These are phyloP conservation scores for Doris montereyensis DNA, from an alignment of 2,888 invertebrate species.

Conservation along the genomic window DNA sequence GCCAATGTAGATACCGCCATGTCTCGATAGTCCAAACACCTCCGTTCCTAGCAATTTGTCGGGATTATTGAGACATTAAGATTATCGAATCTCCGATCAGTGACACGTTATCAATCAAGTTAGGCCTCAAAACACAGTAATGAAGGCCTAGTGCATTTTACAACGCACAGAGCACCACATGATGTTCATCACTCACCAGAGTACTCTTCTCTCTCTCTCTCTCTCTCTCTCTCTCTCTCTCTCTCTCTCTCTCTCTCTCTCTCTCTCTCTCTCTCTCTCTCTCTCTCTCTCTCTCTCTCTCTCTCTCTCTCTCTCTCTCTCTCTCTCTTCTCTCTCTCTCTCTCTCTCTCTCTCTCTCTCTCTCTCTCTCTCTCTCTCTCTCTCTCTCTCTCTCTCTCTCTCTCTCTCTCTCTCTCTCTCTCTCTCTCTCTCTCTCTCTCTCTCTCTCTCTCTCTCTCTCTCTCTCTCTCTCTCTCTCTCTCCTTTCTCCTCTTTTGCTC, in stretches of 20 bases:
- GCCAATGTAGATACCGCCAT: no score
- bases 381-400: slow-evolving; percentile 6
- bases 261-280: neutral
- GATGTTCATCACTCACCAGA: neutral
- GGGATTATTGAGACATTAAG: neutral
- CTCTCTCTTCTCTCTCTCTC: neutral
- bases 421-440: slow-evolving; percentile 15
- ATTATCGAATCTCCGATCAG: neutral
- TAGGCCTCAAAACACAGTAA: neutral
- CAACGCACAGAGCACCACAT: neutral
- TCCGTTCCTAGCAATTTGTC: no score
- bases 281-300: neutral
- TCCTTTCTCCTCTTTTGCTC: neutral
- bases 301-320: neutral
- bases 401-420: slow-evolving; percentile 10
- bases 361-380: slow-evolving; percentile 6
- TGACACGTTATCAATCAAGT: neutral
- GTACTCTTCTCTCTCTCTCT: neutral
- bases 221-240: slow-evolving; percentile 6
- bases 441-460: slow-evolving; percentile 28
- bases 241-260: neutral
- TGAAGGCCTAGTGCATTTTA: no score
- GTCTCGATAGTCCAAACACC: no score
- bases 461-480: neutral
- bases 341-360: slow-evolving; percentile 9